Evolutionary conservation across 2,113 vertebrate genomes (phyloP).

Genomic region (Plectropomus leopardus): DNA sequence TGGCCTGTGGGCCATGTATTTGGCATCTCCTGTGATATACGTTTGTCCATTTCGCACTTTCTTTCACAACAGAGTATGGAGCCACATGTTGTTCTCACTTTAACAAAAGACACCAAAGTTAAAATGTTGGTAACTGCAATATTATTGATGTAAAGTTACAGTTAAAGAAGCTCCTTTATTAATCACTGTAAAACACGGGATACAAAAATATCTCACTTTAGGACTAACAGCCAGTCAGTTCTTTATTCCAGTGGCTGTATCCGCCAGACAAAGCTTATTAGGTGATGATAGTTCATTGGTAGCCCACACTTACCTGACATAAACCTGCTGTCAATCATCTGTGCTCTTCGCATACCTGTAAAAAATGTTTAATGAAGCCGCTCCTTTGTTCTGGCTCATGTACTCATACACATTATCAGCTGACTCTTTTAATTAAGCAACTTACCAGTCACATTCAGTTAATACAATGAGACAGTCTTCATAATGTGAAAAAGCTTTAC

Average conservation of each 20-base stretch:
- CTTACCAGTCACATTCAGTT: neutral
- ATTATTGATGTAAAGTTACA: neutral
- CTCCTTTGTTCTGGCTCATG: neutral
- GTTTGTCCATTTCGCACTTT: too few relatives aligned
- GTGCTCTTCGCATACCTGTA: neutral
- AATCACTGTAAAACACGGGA: neutral
- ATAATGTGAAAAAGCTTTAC: neutral
- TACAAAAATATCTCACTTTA: neutral
- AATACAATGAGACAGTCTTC: neutral
- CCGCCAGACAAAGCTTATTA: slow-evolving; percentile 7
- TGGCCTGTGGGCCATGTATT: too few relatives aligned
- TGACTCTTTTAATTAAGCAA: slow-evolving; percentile 19
- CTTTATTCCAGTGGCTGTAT: neutral
- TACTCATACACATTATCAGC: neutral
- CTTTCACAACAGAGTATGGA: too few relatives aligned
- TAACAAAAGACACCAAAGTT: neutral
- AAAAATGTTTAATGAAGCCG: slow-evolving; percentile 4
- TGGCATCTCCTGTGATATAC: too few relatives aligned
- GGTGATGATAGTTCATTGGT: neutral
- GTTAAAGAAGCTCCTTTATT: neutral
- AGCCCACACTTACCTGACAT: neutral
- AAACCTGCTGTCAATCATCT: slow-evolving; percentile 19
- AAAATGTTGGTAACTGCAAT: neutral
- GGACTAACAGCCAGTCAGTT: neutral
- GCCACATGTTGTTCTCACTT: neutral